Conservation (phyloP, 1,140 invertebrate species). For the Scaptomyza hsui region DNA sequence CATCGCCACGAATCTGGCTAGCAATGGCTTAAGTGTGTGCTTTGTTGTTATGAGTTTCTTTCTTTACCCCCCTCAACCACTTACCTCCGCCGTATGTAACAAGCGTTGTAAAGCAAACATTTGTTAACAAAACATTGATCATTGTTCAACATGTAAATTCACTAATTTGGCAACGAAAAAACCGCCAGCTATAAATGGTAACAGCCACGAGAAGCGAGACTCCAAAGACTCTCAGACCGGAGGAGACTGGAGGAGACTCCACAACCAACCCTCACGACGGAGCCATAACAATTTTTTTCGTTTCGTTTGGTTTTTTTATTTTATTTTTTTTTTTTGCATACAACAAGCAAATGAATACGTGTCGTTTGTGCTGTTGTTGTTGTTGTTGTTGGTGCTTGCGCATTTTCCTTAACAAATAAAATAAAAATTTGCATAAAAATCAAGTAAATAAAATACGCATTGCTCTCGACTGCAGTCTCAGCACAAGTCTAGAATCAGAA, state of each 20-base stretch:
- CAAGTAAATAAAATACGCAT: conserved; percentile 74
- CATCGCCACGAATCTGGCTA: conserved; percentile 21
- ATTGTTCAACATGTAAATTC: conserved; percentile 83
- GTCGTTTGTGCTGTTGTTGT: conserved; percentile 37
- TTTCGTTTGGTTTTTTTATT: too few species aligned
- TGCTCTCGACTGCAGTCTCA: conserved; percentile 46
- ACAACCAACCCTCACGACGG: conserved; percentile 46
- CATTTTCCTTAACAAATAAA: conserved; percentile 68
- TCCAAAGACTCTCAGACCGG: conserved; percentile 14
- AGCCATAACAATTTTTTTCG: conserved; percentile 75
- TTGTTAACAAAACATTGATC: conserved; percentile 82
- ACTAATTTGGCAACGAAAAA: conserved; percentile 79
- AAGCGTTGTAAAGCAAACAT: conserved; percentile 69
- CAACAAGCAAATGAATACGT: conserved; percentile 74
- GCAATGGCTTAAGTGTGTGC: conserved; percentile 25
- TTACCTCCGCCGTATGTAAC: conserved; percentile 31
- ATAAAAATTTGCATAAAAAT: conserved; percentile 79
- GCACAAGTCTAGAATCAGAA: conserved; percentile 62
- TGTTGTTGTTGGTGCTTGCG: conserved; percentile 19
- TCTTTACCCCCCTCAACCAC: conserved; percentile 13
- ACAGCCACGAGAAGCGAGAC: conserved; percentile 55
- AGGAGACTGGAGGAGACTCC: conserved; percentile 39
- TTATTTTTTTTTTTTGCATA: conserved; percentile 59
- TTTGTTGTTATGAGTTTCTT: conserved; percentile 45
- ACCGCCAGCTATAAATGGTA: conserved; percentile 77